phyloP scores from a whole-genome alignment of 2,888 invertebrate genomes.

The Tetheella fluctuosa region DNA sequence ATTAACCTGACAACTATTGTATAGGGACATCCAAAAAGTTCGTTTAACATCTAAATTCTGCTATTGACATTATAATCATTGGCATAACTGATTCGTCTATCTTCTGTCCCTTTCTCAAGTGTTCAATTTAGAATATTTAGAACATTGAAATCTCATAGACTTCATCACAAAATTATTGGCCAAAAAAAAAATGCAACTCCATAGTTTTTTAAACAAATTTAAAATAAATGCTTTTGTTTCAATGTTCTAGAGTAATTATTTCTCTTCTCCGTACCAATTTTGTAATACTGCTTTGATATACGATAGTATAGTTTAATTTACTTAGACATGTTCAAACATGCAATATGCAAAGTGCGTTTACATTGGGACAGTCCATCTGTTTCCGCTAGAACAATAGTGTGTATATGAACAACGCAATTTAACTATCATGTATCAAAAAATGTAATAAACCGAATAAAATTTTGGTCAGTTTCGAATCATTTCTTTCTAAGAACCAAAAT shows the following conservation, averaged over 20 bases:
- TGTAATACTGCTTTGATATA: neutral
- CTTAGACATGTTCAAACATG: too few relatives aligned
- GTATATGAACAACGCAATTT: neutral
- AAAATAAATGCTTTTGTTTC: neutral
- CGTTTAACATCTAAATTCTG: conserved; percentile 49
- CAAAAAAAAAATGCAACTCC: neutral
- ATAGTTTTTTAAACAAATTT: neutral
- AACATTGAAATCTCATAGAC: conserved; percentile 34
- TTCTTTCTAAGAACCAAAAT: neutral
- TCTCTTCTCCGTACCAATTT: neutral
- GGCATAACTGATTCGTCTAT: conserved; percentile 32
- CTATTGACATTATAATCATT: conserved; percentile 52
- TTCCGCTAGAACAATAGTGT: too few relatives aligned
- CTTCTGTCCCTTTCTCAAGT: neutral
- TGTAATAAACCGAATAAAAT: conserved; percentile 10
- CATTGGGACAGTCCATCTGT: conserved; percentile 20
- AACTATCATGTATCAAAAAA: conserved; percentile 25
- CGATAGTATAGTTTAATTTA: neutral
- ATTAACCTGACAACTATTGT: conserved; percentile 64
- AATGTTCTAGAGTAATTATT: neutral
- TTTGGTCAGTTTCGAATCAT: conserved; percentile 13
- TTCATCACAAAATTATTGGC: conserved; percentile 16
- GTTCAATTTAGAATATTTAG: conserved; percentile 34
- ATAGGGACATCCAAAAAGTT: conserved; percentile 69
- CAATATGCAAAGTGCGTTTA: too few relatives aligned